phyloP scores from a whole-genome alignment of 2,797 vertebrate species.

The Poliocrania exsul region DNA sequence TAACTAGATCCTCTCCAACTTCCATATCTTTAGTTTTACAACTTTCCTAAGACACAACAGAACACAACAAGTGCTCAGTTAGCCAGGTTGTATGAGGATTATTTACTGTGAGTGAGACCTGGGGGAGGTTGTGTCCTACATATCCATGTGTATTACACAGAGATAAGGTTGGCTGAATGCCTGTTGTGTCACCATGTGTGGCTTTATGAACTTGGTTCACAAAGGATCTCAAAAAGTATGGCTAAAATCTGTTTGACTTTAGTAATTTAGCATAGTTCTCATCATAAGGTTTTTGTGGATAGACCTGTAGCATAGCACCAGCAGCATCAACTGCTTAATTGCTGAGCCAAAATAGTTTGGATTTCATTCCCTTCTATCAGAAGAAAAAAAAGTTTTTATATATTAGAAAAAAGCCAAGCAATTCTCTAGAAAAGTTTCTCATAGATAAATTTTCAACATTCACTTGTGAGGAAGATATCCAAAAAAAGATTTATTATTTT shows the following conservation, averaged over 20 bases:
- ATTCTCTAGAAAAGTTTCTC: background rate
- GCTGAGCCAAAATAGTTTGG: background rate
- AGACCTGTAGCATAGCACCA: background rate
- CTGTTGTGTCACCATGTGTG: background rate
- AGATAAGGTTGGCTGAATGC: background rate
- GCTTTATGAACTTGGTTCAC: background rate
- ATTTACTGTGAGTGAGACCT: background rate
- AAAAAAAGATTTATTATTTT: background rate
- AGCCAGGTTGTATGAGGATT: background rate
- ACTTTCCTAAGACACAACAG: background rate
- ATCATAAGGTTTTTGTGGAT: background rate
- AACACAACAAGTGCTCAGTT: background rate
- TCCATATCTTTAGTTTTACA: background rate
- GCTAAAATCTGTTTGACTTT: background rate
- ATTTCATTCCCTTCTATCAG: background rate
- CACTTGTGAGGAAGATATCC: background rate
- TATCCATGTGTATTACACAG: background rate
- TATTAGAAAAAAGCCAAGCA: background rate
- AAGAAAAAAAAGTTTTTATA: background rate
- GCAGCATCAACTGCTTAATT: background rate
- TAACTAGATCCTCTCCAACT: background rate
- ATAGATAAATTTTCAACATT: background rate
- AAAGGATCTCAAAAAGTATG: background rate
- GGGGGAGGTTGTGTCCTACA: background rate
- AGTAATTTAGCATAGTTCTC: background rate